phyloP scores from a whole-genome alignment of 2,797 vertebrate genomes.

The Catostomus latipinnis region DNA sequence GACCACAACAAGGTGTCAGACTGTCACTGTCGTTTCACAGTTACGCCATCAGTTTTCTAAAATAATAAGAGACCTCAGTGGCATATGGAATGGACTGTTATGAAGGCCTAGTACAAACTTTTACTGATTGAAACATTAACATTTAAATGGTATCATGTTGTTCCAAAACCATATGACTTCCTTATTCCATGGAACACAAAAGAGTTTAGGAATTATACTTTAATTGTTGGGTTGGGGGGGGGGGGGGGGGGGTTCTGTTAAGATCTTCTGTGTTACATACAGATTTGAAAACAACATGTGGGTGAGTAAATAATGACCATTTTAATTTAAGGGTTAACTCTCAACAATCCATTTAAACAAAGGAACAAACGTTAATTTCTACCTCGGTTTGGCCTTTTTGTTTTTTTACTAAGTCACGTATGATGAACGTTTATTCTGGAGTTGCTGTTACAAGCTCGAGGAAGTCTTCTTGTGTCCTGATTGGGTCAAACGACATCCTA shows the following conservation, averaged over 20 bases:
- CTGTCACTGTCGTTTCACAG: not conserved
- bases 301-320: too few relatives aligned
- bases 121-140: too few relatives aligned
- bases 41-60: not conserved
- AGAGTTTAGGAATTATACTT: too few relatives aligned
- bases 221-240: too few relatives aligned
- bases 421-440: not conserved
- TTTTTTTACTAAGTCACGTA: not conserved
- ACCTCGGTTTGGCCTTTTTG: not conserved
- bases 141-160: too few relatives aligned
- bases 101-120: not conserved
- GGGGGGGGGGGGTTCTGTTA: too few relatives aligned
- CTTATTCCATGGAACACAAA: too few relatives aligned
- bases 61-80: not conserved
- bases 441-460: slow-evolving; percentile 55
- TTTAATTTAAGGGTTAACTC: too few relatives aligned
- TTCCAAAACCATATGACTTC: too few relatives aligned
- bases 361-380: not conserved
- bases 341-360: not conserved
- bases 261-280: too few relatives aligned
- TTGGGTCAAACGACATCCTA: slow-evolving; percentile 62
- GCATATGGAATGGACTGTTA: not conserved
- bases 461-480: slow-evolving; percentile 67
- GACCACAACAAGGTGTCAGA: not conserved
- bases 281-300: too few relatives aligned